These are phyloP conservation scores for Cybosia mesomella DNA, from an alignment of 2,888 invertebrate species.

Conservation along the genomic window DNA sequence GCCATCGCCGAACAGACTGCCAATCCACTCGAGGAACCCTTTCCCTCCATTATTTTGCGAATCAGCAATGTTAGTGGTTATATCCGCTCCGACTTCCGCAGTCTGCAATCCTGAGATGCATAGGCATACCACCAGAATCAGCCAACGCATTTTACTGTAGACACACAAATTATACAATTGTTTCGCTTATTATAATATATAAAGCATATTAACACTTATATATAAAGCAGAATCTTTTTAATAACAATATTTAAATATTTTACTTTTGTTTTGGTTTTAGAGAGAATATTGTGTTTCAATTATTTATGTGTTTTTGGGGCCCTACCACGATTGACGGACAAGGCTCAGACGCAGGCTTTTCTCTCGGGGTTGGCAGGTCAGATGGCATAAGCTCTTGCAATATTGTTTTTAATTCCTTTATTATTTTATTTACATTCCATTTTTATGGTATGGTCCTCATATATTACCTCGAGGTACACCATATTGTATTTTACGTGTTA, in stretches of 20 bases:
- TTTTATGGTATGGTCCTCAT: background rate
- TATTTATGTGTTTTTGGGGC: too few relatives aligned
- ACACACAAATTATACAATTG: slow-evolving; percentile 10
- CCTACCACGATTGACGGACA: too few relatives aligned
- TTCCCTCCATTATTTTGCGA: slow-evolving; percentile 59
- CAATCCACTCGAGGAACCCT: slow-evolving; percentile 81
- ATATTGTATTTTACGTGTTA: background rate
- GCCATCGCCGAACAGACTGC: slow-evolving; percentile 65
- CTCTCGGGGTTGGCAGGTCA: too few relatives aligned
- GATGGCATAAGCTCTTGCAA: too few relatives aligned
- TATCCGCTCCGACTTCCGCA: slow-evolving; percentile 34
- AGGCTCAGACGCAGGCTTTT: too few relatives aligned
- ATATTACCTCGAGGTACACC: background rate
- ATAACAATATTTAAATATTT: too few relatives aligned
- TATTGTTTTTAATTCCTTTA: too few relatives aligned
- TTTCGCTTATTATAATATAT: too few relatives aligned
- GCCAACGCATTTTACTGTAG: slow-evolving; percentile 62
- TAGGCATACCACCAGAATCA: slow-evolving; percentile 62
- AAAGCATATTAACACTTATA: too few relatives aligned
- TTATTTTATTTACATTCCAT: background rate
- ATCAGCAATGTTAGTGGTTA: slow-evolving; percentile 34
- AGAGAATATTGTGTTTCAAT: too few relatives aligned
- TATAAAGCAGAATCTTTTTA: too few relatives aligned
- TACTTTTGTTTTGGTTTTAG: too few relatives aligned
- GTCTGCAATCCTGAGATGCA: slow-evolving; percentile 54